Conservation (phyloP, 2,113 vertebrate species). For the Myiopsitta monachus region DNA sequence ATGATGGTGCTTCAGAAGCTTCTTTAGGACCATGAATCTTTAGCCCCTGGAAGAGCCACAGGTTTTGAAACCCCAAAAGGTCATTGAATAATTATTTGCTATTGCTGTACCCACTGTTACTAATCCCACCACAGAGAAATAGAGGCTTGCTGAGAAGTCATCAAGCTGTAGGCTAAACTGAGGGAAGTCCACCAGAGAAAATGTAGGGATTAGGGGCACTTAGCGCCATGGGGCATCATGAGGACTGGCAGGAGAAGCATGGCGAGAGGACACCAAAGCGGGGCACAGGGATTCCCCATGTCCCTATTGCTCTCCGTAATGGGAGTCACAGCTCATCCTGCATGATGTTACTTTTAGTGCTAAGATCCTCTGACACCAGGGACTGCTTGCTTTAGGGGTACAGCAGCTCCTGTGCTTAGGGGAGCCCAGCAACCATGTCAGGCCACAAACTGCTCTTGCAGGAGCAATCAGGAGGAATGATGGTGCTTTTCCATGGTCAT, state of each 20-base stretch:
- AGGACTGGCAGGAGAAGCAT: not conserved
- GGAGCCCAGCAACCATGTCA: not conserved
- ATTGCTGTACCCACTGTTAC: not conserved
- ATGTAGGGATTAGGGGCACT: not conserved
- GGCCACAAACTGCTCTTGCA: rapidly evolving
- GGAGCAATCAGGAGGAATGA: not conserved
- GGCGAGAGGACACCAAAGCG: not conserved
- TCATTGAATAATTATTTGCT: not conserved
- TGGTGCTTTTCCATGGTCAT: not conserved
- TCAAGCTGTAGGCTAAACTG: not conserved
- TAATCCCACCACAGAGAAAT: not conserved
- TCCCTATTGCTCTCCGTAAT: not conserved
- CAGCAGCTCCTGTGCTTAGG: not conserved
- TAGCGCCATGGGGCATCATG: rapidly evolving
- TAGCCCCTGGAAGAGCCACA: not conserved
- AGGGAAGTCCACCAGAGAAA: not conserved
- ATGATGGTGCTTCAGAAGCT: not conserved
- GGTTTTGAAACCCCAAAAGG: not conserved
- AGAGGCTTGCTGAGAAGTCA: not conserved
- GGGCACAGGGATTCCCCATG: not conserved
- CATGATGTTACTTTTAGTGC: rapidly evolving
- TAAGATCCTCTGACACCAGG: not conserved
- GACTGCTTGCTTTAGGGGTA: rapidly evolving
- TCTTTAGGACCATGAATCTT: not conserved
- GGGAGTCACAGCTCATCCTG: not conserved